A percentile compares a stretch with the other conserved stretches of the same genome.
Conservation (phyloP, 2,888 invertebrate genomes). For the Teleiodes luculella region DNA sequence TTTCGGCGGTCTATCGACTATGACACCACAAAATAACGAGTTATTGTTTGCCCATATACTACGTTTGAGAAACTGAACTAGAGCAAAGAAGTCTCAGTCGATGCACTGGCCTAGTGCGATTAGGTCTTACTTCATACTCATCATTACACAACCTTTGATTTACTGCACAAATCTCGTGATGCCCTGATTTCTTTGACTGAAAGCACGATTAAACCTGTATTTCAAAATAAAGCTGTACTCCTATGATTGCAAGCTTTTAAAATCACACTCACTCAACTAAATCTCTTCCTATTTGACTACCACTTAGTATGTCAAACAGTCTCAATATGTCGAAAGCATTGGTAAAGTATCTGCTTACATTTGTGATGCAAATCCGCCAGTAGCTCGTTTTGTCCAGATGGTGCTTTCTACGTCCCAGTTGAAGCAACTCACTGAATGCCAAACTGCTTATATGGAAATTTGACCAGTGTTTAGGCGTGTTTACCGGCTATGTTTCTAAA, state of each 20-base stretch:
- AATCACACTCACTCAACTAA: background rate
- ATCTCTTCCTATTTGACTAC: background rate
- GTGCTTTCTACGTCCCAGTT: conserved; percentile 19
- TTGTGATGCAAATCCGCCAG: conserved; percentile 66
- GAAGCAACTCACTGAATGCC: conserved; percentile 3
- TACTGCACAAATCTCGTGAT: no score
- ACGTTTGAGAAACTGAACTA: no score
- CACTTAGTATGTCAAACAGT: conserved; percentile 13
- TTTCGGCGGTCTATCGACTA: no score
- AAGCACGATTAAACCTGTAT: no score
- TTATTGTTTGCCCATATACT: no score
- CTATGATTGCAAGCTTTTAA: background rate
- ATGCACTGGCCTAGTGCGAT: no score
- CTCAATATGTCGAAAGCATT: conserved; percentile 25
- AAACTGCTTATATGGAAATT: conserved; percentile 7
- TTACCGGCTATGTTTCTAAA: background rate
- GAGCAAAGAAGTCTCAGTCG: no score
- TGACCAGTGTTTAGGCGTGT: conserved; percentile 1
- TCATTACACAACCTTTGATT: no score
- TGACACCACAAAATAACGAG: no score
- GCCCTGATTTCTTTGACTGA: no score
- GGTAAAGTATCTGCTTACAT: conserved; percentile 21
- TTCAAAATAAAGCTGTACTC: no score
- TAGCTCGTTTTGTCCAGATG: conserved; percentile 63
- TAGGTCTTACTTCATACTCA: no score